These are phyloP conservation scores for Alouatta palliata DNA, from an alignment of 2,113 vertebrate species.

Conservation along the genomic window DNA sequence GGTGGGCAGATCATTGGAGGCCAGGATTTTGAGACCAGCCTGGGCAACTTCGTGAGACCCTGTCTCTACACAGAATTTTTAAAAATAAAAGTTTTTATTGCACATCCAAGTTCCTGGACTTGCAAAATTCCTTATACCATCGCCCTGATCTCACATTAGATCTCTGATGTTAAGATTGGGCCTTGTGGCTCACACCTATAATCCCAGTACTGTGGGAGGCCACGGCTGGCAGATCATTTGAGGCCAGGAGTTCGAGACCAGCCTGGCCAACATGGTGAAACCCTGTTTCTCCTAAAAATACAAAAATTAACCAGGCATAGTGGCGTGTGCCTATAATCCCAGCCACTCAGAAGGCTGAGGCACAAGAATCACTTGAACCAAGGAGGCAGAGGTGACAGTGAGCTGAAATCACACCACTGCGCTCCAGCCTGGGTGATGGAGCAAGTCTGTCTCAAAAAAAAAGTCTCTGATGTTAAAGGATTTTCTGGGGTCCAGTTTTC, in stretches of 20 bases:
- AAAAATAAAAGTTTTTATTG: too few species aligned
- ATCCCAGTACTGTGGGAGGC: neutral
- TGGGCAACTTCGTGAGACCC: too few species aligned
- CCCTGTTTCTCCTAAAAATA: neutral
- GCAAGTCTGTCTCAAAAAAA: neutral
- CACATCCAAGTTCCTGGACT: neutral
- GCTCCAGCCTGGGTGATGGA: neutral
- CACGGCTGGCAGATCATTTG: neutral
- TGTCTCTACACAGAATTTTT: too few species aligned
- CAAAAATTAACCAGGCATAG: neutral
- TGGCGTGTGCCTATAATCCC: neutral
- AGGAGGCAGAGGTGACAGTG: neutral
- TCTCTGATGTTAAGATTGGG: neutral
- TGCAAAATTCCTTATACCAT: neutral
- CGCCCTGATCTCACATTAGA: too few species aligned
- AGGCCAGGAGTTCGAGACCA: neutral
- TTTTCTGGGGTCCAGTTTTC: neutral
- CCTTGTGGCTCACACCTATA: neutral
- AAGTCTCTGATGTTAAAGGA: neutral
- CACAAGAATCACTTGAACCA: neutral
- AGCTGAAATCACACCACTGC: neutral
- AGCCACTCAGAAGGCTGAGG: neutral
- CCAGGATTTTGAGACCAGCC: too few species aligned
- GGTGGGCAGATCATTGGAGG: too few species aligned
- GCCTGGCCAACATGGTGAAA: neutral